These are phyloP conservation scores for Mesocentrotus franciscanus DNA, from an alignment of 53 echinoderm and acorn worm species.

Conservation along the genomic window DNA sequence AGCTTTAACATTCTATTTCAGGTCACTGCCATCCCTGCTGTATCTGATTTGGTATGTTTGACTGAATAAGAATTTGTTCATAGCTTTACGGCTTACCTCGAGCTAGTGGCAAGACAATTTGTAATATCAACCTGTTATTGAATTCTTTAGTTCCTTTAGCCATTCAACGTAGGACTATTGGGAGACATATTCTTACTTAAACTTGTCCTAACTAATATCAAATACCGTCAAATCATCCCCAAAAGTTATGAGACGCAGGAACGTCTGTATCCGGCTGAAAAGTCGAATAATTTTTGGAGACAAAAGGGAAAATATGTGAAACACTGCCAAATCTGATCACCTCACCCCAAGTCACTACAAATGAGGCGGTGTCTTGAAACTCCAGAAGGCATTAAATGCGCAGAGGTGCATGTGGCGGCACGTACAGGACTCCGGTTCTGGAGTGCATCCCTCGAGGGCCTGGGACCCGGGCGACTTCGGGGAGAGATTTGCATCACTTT, in stretches of 20 bases:
- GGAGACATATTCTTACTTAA: background rate
- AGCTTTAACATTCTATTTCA: background rate
- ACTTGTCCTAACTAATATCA: slow-evolving; percentile 8
- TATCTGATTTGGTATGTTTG: background rate
- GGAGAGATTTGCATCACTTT: slow-evolving; percentile 43
- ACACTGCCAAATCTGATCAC: slow-evolving; percentile 19
- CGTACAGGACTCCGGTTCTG: slow-evolving; percentile 8
- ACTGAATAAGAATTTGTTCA: background rate
- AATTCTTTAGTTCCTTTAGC: background rate
- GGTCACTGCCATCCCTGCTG: background rate
- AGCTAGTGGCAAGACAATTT: background rate
- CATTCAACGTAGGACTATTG: background rate
- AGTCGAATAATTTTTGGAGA: background rate
- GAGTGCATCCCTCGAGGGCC: background rate
- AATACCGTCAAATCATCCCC: slow-evolving; percentile 35
- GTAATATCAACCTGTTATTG: background rate
- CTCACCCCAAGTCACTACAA: background rate
- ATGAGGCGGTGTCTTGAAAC: background rate
- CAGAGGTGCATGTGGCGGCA: background rate
- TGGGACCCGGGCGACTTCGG: slow-evolving; percentile 14
- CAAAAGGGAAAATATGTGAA: slow-evolving; percentile 15
- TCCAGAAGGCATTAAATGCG: slow-evolving; percentile 13
- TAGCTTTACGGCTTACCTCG: background rate
- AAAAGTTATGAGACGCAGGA: background rate
- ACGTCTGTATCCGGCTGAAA: slow-evolving; percentile 14